Percentiles rank a stretch among this genome's conserved stretches.
These are phyloP conservation scores for Gymnogyps californianus DNA, from an alignment of 2,113 vertebrate genomes.

Conservation along the genomic window DNA sequence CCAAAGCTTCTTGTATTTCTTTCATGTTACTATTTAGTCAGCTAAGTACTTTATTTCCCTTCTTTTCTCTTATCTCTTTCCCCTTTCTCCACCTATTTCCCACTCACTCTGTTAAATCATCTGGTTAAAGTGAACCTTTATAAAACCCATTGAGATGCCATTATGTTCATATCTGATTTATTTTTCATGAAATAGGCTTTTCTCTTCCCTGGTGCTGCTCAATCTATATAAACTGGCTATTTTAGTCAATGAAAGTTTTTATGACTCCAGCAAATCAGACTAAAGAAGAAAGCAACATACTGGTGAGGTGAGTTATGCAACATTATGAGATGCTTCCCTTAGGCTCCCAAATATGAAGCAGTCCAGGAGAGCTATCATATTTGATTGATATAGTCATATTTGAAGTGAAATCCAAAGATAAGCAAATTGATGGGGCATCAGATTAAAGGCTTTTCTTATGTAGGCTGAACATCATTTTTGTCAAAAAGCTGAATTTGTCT, in stretches of 20 bases:
- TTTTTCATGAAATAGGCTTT: constrained; percentile 20
- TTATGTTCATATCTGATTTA: constrained; percentile 41
- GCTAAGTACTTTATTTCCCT: not conserved
- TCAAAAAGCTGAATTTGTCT: not conserved
- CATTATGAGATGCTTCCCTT: constrained; percentile 8
- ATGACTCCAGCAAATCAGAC: constrained; percentile 11
- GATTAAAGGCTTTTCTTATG: not conserved
- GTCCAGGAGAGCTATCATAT: not conserved
- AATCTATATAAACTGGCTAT: constrained; percentile 8
- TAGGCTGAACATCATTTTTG: not conserved
- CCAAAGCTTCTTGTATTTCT: not conserved
- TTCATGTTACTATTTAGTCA: not conserved
- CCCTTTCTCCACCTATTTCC: not conserved
- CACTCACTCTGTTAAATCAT: not conserved
- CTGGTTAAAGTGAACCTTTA: not conserved
- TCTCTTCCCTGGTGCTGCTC: not conserved
- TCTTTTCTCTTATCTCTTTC: not conserved
- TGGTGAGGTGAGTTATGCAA: not conserved
- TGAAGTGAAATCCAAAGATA: constrained; percentile 32
- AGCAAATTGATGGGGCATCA: not conserved
- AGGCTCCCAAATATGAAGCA: not conserved
- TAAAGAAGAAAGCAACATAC: not conserved
- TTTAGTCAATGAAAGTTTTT: constrained; percentile 20
- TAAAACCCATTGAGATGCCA: not conserved
- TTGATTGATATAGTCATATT: constrained; percentile 6